Conservation (phyloP, 2,113 vertebrate genomes). For the Sphyrna mokarran region DNA sequence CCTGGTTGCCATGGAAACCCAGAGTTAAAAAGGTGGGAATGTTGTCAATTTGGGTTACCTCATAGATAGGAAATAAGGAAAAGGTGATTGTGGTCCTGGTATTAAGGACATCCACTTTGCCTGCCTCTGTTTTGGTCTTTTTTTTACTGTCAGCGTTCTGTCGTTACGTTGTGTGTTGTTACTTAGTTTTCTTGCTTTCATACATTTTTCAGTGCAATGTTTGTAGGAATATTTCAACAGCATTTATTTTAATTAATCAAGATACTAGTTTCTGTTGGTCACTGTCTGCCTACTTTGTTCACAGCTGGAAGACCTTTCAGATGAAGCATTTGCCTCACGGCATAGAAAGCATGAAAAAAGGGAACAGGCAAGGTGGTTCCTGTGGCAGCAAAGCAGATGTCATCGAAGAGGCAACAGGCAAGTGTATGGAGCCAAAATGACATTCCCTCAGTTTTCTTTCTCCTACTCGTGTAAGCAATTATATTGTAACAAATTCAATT, state of each 20-base stretch:
- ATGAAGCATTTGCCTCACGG: conserved; percentile 56
- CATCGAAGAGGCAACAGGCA: conserved; percentile 64
- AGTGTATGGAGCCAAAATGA: conserved; percentile 42
- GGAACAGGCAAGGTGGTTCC: conserved; percentile 61
- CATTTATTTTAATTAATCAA: conserved; percentile 39
- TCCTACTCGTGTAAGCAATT: neutral
- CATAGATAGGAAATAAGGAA: neutral
- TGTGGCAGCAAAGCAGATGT: conserved; percentile 69
- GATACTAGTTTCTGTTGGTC: conserved; percentile 38
- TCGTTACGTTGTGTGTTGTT: neutral
- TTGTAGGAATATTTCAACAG: conserved; percentile 36
- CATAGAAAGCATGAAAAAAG: conserved; percentile 58
- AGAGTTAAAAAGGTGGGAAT: neutral
- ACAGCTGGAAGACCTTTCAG: conserved; percentile 65
- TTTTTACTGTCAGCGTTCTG: neutral
- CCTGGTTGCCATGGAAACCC: too few relatives aligned
- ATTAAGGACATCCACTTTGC: neutral
- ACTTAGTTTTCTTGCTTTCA: neutral
- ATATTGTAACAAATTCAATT: conserved; percentile 35
- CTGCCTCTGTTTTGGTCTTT: too few relatives aligned
- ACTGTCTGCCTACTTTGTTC: conserved; percentile 41
- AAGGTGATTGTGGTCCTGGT: neutral
- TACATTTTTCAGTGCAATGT: neutral
- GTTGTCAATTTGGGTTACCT: neutral
- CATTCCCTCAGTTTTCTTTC: neutral